Conservation (phyloP, 2,888 invertebrate species). For the Leucoptera coffeella region DNA sequence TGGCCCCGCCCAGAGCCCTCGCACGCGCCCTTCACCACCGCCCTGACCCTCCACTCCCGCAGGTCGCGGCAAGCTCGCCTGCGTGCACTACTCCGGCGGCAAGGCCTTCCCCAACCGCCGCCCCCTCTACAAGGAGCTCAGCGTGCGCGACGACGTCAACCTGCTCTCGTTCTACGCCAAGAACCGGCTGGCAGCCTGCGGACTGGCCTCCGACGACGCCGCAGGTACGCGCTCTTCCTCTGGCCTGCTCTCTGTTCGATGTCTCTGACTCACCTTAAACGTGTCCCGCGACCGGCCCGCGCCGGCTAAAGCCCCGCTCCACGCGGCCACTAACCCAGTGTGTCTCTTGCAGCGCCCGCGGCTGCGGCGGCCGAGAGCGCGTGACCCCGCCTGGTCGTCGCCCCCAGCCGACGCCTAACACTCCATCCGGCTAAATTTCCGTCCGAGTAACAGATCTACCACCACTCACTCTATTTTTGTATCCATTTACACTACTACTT, state of each 20-base stretch:
- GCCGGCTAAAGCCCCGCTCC: no score
- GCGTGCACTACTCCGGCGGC: slow-evolving; percentile 77
- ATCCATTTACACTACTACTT: slow-evolving; percentile 19
- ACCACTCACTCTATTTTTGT: slow-evolving; percentile 37
- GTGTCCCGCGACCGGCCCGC: slow-evolving; percentile 20
- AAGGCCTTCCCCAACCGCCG: slow-evolving; percentile 71
- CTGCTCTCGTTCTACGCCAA: slow-evolving; percentile 83
- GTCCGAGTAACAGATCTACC: no score
- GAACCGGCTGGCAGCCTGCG: slow-evolving; percentile 64
- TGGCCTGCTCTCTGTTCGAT: no score
- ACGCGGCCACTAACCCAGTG: slow-evolving; percentile 48
- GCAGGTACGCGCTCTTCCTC: slow-evolving; percentile 29
- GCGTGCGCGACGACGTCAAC: slow-evolving; percentile 79
- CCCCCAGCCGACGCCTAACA: not conserved
- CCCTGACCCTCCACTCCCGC: slow-evolving; percentile 42
- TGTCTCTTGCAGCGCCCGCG: slow-evolving; percentile 53
- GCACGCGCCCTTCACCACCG: slow-evolving; percentile 31
- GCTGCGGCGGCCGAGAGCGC: slow-evolving; percentile 54
- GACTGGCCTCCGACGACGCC: slow-evolving; percentile 36
- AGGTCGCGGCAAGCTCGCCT: slow-evolving; percentile 81
- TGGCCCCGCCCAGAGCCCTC: slow-evolving; percentile 1
- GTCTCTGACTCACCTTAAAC: no score
- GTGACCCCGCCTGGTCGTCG: slow-evolving; percentile 19
- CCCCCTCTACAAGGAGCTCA: slow-evolving; percentile 66
- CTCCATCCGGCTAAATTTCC: no score